Base-by-base conservation (phyloP, 2,797 vertebrate species). In the Mareca penelope region DNA sequence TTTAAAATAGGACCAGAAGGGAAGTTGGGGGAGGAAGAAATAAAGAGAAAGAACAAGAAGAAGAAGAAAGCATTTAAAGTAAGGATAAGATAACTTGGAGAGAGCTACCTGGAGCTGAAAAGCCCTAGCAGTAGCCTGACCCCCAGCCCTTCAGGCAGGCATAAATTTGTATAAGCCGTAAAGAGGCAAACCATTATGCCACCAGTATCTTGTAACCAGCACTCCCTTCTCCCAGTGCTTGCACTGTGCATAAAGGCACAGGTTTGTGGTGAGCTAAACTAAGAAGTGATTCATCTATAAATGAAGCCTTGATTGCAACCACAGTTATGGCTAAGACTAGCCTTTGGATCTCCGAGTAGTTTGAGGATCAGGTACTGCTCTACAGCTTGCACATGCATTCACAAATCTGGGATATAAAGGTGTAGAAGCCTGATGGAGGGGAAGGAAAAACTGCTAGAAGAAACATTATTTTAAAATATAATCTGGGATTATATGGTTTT, bases 1-100 rank as follows among this genome's bases (percentile, higher is more conserved):
- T 19, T 68, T 83, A 93, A 96, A 89, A 92, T 39, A 89, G 65
- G 60, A 94, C 60, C 60, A 75, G 84, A 85, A 70, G 22, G 72
- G 87, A 94, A 94, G 72, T 56, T 15, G 19, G 18, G 17, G 28
- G 28, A 68, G 26, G 53, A 4, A 55, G 40, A 94, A 90, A 71
- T 48, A 83, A 88, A 73, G 28, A 80, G 52, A 80, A 81, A 86
- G 28, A 80, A 64, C 10, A 56, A 73, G 33, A 76, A 35, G 24
- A 86, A 46, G 77, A 82, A 89, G 8, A 73, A 85, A 64, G 12
- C 0, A 53, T 24, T 72, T 50, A 50, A 72, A 82, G 67, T 15
- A 73, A 53, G 18, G 44, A 61, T 48, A 80, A 69, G 50, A 77
- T 5, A 71, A 82, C 10, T 42, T 53, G 24, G 53, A 59, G n/a